These are phyloP conservation scores for Macrophya alboannulata DNA, from an alignment of 2,888 invertebrate species.

Conservation along the genomic window DNA sequence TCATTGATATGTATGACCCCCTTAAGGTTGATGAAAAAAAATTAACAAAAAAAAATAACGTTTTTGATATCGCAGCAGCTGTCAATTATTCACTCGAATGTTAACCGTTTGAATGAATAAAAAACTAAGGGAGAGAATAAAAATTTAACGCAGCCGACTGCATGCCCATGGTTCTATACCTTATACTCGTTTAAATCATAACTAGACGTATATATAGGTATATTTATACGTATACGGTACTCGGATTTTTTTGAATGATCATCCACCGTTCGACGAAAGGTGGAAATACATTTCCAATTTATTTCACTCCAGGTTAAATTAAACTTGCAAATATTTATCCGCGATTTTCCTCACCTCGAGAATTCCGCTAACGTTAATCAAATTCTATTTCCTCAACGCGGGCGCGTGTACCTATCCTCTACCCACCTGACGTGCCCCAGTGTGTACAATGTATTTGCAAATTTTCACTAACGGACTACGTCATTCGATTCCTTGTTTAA, in stretches of 20 bases:
- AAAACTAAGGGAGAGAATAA: background rate
- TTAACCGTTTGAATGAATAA: background rate
- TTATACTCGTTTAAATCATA: slow-evolving; percentile 18
- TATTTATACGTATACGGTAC: background rate
- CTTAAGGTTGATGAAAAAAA: too few species aligned
- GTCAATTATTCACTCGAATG: background rate
- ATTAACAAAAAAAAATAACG: too few species aligned
- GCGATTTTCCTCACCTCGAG: slow-evolving; percentile 40
- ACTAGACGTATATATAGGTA: background rate
- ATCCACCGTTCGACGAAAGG: background rate
- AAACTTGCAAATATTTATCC: slow-evolving; percentile 53
- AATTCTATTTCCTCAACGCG: slow-evolving; percentile 44
- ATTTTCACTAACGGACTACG: slow-evolving; percentile 22
- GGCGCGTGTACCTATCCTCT: too few species aligned
- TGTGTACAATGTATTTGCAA: slow-evolving; percentile 12
- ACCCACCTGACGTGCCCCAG: too few species aligned
- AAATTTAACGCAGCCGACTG: background rate
- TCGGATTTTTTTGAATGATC: slow-evolving; percentile 28
- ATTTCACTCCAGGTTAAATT: slow-evolving; percentile 44
- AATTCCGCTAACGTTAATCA: slow-evolving; percentile 41
- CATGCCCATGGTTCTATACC: background rate
- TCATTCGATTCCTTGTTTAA: background rate
- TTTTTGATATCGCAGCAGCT: background rate
- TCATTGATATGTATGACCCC: too few species aligned
- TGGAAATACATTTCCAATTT: slow-evolving; percentile 48